Conservation (phyloP, 2,888 invertebrate genomes). For the Muschampia plurimacula region DNA sequence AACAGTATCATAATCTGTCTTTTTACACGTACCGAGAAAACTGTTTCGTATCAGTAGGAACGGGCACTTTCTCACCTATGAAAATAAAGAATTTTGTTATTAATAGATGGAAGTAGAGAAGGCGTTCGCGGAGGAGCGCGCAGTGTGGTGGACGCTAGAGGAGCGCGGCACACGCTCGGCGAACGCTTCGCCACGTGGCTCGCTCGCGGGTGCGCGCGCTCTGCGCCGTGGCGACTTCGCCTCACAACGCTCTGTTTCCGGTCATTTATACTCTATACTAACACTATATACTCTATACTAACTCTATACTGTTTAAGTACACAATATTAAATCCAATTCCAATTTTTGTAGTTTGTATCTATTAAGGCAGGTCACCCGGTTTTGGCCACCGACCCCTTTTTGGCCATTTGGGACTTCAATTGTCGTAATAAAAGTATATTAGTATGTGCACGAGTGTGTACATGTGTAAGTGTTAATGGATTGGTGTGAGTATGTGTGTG, state of each 20-base stretch:
- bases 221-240: constrained; percentile 90
- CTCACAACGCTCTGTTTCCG: constrained; percentile 90
- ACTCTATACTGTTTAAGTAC: background rate
- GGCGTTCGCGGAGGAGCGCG: constrained; percentile 94
- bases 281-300: background rate
- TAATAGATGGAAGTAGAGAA: constrained; percentile 90
- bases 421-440: too few relatives aligned
- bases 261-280: constrained; percentile 56
- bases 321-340: background rate
- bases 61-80: background rate
- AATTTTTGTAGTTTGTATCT: too few relatives aligned
- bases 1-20: too few relatives aligned
- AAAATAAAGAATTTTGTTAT: background rate
- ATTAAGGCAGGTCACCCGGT: too few relatives aligned
- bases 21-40: too few relatives aligned
- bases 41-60: too few relatives aligned
- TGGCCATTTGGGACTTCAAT: too few relatives aligned
- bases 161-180: constrained; percentile 93
- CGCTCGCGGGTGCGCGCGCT: constrained; percentile 89
- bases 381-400: too few relatives aligned
- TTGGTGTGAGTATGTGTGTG: too few relatives aligned
- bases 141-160: constrained; percentile 95
- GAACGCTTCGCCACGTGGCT: constrained; percentile 92
- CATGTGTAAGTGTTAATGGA: too few relatives aligned
- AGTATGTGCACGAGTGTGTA: too few relatives aligned